phyloP scores from a whole-genome alignment of 2,113 vertebrate genomes.

The Antechinus stuartii region DNA sequence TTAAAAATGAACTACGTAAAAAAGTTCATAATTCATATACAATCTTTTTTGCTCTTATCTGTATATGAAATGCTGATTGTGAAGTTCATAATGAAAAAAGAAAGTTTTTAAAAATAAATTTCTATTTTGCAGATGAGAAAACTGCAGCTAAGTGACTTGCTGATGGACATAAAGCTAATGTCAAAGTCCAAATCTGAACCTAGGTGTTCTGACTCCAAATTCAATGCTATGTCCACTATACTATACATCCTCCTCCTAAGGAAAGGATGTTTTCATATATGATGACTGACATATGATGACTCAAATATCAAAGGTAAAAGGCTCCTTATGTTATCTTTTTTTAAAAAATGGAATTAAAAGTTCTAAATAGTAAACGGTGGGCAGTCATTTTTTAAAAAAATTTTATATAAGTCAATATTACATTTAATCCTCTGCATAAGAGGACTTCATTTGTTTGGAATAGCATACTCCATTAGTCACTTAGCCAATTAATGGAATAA shows the following conservation, averaged over 20 bases:
- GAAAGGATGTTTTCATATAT: background rate
- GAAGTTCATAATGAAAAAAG: background rate
- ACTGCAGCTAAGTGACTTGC: too few relatives aligned
- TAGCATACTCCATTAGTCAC: slow-evolving; percentile 34
- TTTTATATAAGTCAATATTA: slow-evolving; percentile 24
- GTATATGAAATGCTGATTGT: background rate
- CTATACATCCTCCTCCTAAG: background rate
- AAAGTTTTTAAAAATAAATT: background rate
- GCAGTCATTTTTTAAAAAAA: background rate
- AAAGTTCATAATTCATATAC: background rate
- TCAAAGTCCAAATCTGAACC: too few relatives aligned
- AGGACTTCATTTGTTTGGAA: slow-evolving; percentile 30
- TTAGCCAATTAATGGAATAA: slow-evolving; percentile 45
- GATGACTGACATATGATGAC: slow-evolving; percentile 13
- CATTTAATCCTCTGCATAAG: slow-evolving; percentile 48
- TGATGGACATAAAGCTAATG: too few relatives aligned
- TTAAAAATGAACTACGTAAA: background rate
- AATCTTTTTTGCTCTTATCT: background rate
- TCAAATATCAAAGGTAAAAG: slow-evolving; percentile 45
- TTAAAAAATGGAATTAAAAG: slow-evolving; percentile 10
- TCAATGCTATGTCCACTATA: background rate
- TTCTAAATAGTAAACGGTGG: slow-evolving; percentile 31
- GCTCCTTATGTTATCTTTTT: background rate
- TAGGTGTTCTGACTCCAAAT: background rate
- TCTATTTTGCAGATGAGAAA: too few relatives aligned